Percentiles rank a stretch among this genome's conserved stretches.
These are phyloP conservation scores for Rhodeus uyekii DNA, from an alignment of 2,797 vertebrate genomes.

Conservation along the genomic window DNA sequence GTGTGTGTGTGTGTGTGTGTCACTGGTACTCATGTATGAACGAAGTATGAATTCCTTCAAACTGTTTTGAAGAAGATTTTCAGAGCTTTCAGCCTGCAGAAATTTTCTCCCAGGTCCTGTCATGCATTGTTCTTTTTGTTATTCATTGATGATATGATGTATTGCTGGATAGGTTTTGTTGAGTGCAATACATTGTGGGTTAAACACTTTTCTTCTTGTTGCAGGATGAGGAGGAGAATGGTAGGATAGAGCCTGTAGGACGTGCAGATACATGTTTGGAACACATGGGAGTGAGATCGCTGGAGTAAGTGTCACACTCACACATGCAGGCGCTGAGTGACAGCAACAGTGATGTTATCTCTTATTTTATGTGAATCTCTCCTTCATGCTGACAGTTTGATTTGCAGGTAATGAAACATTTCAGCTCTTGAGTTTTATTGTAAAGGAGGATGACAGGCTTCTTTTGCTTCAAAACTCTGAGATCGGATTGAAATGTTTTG, in stretches of 20 bases:
- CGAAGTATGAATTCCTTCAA: constrained; percentile 34
- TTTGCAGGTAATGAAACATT: constrained; percentile 51
- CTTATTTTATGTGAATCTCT: constrained; percentile 26
- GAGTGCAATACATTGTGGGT: constrained; percentile 7
- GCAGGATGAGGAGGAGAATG: constrained; percentile 73
- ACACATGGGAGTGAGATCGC: constrained; percentile 79
- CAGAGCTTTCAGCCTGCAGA: not conserved
- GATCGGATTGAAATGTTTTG: not conserved
- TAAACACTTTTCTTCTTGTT: constrained; percentile 7
- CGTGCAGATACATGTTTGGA: constrained; percentile 89
- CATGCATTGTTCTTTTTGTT: not conserved
- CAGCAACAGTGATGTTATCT: not conserved
- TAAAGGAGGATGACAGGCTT: not conserved
- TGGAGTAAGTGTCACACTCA: constrained; percentile 84
- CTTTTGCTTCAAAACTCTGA: not conserved
- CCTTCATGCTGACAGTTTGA: constrained; percentile 46
- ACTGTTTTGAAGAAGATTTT: constrained; percentile 25
- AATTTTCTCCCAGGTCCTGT: constrained; percentile 3
- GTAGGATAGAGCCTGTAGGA: constrained; percentile 89
- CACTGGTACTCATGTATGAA: not conserved
- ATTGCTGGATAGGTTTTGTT: not conserved
- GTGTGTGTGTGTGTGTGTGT: not conserved
- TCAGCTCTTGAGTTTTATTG: constrained; percentile 3
- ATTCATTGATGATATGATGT: not conserved
- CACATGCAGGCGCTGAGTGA: not conserved